phyloP scores from a whole-genome alignment of 2,888 invertebrate genomes.

The Ellobium chinense region DNA sequence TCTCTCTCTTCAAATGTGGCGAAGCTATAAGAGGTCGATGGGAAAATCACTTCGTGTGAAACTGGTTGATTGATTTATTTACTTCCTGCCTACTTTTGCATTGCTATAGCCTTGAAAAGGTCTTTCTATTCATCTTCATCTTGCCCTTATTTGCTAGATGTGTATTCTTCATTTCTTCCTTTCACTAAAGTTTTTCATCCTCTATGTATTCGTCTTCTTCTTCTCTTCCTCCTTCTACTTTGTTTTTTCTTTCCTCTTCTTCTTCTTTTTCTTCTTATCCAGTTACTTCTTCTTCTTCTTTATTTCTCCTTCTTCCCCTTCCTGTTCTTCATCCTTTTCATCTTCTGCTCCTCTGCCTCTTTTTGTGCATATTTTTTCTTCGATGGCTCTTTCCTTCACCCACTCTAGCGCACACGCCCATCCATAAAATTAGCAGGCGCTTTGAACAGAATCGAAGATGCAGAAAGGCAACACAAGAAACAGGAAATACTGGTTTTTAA shows the following conservation, averaged over 20 bases:
- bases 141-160: slow-evolving; percentile 8
- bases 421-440: too few species aligned
- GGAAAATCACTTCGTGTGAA: too few species aligned
- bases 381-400: background rate
- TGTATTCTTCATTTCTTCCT: background rate
- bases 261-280: background rate
- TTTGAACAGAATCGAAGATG: too few species aligned
- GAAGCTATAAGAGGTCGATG: too few species aligned
- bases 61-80: background rate
- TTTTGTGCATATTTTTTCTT: background rate
- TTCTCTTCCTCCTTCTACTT: background rate
- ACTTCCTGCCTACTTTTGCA: too few species aligned
- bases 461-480: too few species aligned
- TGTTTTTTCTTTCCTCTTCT: background rate
- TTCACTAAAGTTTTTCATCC: background rate
- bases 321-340: background rate
- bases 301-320: background rate
- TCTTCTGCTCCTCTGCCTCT: background rate
- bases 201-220: background rate
- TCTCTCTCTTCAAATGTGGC: slow-evolving; percentile 23
- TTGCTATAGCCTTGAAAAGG: too few species aligned
- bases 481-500: too few species aligned
- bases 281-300: background rate
- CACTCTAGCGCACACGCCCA: too few species aligned
- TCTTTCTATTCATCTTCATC: slow-evolving; percentile 13